Conservation (phyloP, 2,797 vertebrate genomes). For the Salarias fasciatus region DNA sequence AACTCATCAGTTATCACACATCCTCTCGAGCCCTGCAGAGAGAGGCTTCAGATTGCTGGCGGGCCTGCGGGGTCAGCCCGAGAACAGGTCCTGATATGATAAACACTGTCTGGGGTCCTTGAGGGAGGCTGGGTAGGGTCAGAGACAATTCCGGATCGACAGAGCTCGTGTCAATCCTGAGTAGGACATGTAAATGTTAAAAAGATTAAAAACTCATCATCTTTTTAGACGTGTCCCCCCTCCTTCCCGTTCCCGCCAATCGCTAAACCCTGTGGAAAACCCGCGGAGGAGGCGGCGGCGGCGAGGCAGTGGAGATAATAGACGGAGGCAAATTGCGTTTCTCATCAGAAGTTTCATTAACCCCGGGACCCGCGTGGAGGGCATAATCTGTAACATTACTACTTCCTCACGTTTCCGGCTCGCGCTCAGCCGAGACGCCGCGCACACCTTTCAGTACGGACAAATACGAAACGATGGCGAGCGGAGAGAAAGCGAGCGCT, state of each 20-base stretch:
- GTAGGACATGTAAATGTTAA: constrained; percentile 85
- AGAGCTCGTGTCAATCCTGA: constrained; percentile 74
- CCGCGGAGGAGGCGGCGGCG: constrained; percentile 50
- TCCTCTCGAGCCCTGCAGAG: constrained; percentile 55
- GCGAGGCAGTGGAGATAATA: constrained; percentile 80
- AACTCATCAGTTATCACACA: constrained; percentile 55
- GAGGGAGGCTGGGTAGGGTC: constrained; percentile 71
- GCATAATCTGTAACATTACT: constrained; percentile 87
- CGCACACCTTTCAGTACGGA: constrained; percentile 72
- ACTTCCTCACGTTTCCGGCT: constrained; percentile 79
- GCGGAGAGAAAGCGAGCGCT: constrained; percentile 31
- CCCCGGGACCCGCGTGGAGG: constrained; percentile 79
- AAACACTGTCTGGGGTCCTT: constrained; percentile 75
- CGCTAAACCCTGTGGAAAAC: constrained; percentile 70
- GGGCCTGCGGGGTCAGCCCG: constrained; percentile 62
- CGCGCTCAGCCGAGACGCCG: constrained; percentile 55
- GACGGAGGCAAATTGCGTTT: constrained; percentile 84
- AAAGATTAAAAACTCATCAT: constrained; percentile 88
- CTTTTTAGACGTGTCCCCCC: constrained; percentile 69
- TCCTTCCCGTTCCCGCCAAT: constrained; percentile 58
- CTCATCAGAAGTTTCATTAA: constrained; percentile 89
- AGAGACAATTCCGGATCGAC: constrained; percentile 74
- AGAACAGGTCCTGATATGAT: constrained; percentile 77
- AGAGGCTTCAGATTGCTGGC: constrained; percentile 63
- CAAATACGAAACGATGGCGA: constrained; percentile 35